Percentiles rank a stretch among this genome's conserved stretches.
Evolutionary conservation across 2,888 invertebrate species (phyloP).

Genomic region (Orthosia incerta): DNA sequence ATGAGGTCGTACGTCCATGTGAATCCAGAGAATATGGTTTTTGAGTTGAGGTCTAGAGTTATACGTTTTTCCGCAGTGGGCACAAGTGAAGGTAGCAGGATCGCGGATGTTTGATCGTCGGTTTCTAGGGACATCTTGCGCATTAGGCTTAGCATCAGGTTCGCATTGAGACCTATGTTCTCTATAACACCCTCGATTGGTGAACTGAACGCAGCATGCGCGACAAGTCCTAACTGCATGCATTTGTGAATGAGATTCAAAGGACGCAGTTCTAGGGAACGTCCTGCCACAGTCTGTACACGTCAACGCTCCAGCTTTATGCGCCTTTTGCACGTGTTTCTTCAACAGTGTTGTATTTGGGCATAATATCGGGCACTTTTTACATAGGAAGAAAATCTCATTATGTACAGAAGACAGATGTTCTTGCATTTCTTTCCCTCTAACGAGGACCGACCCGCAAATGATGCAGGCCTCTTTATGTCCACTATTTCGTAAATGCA

Average conservation of each 20-base stretch:
- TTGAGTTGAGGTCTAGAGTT: conserved; percentile 83
- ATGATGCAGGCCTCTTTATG: conserved; percentile 82
- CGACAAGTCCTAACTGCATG: conserved; percentile 84
- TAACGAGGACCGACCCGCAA: conserved; percentile 76
- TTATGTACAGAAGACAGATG: conserved; percentile 77
- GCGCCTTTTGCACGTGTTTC: conserved; percentile 76
- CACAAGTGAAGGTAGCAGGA: conserved; percentile 83
- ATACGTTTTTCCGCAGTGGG: conserved; percentile 84
- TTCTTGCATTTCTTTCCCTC: conserved; percentile 78
- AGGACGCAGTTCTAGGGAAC: conserved; percentile 78
- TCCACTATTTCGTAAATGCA: conserved; percentile 84
- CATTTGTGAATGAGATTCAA: conserved; percentile 83
- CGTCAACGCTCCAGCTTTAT: conserved; percentile 75
- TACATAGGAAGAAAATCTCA: conserved; percentile 72
- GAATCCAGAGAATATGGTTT: conserved; percentile 89
- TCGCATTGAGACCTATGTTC: conserved; percentile 84
- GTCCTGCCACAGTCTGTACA: conserved; percentile 83
- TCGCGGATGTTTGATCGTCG: conserved; percentile 83
- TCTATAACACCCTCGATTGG: conserved; percentile 84
- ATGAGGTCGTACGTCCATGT: conserved; percentile 86
- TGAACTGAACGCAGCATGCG: conserved; percentile 81
- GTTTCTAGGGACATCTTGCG: conserved; percentile 73
- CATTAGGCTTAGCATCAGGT: conserved; percentile 82
- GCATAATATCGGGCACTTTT: conserved; percentile 79
- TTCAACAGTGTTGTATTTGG: conserved; percentile 70